Evolutionary conservation across 1,140 invertebrate species (phyloP).

Genomic region (Aphaenogaster ashmeadi): DNA sequence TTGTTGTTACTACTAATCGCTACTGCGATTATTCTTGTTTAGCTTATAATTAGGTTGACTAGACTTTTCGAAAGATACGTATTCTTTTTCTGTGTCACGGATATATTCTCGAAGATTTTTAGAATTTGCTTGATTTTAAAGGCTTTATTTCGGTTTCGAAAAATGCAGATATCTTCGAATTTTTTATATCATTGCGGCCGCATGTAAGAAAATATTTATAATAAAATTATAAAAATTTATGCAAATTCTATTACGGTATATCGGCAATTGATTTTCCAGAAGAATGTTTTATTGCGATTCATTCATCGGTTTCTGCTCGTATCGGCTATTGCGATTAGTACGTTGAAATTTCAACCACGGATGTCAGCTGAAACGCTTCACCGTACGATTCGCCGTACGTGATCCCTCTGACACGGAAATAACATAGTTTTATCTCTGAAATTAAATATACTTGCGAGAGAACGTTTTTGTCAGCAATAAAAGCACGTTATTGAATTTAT

Average conservation of each 20-base stretch:
- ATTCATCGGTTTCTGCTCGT: not conserved
- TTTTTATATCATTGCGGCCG: not conserved
- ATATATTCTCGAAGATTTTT: not conserved
- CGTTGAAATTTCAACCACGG: conserved; percentile 49
- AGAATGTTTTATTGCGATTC: not conserved
- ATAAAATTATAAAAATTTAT: conserved; percentile 15
- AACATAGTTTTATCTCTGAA: conserved; percentile 34
- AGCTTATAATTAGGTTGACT: not conserved
- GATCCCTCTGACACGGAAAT: conserved; percentile 45
- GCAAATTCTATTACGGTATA: not conserved
- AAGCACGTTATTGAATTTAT: conserved; percentile 62
- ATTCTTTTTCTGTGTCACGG: not conserved
- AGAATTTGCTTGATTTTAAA: not conserved
- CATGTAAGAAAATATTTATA: not conserved
- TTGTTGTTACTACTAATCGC: not conserved
- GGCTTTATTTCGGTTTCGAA: not conserved
- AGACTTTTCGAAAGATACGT: not conserved
- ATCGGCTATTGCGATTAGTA: conserved; percentile 29
- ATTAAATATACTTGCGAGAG: conserved; percentile 58
- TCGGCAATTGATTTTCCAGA: not conserved
- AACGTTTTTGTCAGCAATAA: conserved; percentile 51
- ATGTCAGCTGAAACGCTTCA: conserved; percentile 44
- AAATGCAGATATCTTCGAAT: not conserved
- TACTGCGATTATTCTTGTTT: not conserved
- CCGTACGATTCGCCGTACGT: conserved; percentile 44